These are phyloP conservation scores for Ahaetulla prasina DNA, from an alignment of 2,113 vertebrate genomes.

Conservation along the genomic window DNA sequence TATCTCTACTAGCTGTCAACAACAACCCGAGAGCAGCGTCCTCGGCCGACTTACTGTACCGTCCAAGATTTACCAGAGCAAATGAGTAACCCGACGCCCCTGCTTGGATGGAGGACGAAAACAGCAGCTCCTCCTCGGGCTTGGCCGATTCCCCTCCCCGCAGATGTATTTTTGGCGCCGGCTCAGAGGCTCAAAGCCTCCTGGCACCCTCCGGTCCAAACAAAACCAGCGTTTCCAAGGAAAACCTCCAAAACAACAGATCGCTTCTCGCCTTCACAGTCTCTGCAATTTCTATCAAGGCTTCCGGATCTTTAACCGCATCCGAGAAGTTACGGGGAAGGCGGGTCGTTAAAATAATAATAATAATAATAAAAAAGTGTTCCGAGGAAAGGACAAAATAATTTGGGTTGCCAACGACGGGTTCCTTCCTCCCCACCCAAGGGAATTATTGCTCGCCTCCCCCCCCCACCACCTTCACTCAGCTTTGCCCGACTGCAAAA, in stretches of 20 bases:
- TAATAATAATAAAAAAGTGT: too few species aligned
- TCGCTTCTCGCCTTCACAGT: neutral
- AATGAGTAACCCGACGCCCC: neutral
- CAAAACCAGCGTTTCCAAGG: conserved; percentile 58
- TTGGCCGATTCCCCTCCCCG: conserved; percentile 17
- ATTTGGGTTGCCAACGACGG: neutral
- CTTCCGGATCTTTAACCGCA: neutral
- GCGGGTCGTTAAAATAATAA: neutral
- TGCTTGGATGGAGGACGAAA: too few species aligned
- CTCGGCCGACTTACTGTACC: neutral
- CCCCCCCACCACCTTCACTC: too few species aligned
- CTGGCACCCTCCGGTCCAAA: conserved; percentile 53
- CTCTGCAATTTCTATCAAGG: neutral
- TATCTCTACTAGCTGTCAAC: neutral
- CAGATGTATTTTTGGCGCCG: conserved; percentile 46
- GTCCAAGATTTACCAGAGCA: neutral
- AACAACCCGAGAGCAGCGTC: neutral
- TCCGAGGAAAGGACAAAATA: neutral
- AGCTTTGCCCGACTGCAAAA: neutral
- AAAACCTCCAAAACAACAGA: neutral
- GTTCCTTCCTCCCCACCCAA: neutral
- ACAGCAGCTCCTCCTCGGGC: conserved; percentile 45
- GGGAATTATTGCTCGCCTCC: neutral
- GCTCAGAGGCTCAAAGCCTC: conserved; percentile 8
- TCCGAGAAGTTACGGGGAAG: neutral